phyloP scores from a whole-genome alignment of 2,888 invertebrate species.

The Itoplectis maculator region DNA sequence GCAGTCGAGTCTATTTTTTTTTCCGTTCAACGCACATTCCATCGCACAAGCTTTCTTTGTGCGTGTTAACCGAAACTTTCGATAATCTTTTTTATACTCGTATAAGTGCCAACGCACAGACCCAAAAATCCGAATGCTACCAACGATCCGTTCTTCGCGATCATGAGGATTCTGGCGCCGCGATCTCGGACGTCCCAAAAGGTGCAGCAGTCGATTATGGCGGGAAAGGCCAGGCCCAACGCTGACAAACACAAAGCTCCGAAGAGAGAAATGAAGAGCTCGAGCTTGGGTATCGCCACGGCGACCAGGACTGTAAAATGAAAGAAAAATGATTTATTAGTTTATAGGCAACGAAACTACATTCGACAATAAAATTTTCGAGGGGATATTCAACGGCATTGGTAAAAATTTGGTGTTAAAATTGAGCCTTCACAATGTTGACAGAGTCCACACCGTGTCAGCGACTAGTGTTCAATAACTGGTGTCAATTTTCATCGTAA shows the following conservation, averaged over 20 bases:
- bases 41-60: not conserved
- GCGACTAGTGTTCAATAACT: too few relatives aligned
- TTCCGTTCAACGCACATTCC: not conserved
- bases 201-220: constrained; percentile 93
- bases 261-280: constrained; percentile 89
- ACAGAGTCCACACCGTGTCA: too few relatives aligned
- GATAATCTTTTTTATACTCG: constrained; percentile 88
- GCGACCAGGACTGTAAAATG: constrained; percentile 90
- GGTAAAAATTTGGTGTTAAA: too few relatives aligned
- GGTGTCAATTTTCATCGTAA: too few relatives aligned
- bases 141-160: constrained; percentile 88
- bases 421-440: too few relatives aligned
- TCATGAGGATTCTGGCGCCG: constrained; percentile 86
- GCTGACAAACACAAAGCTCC: constrained; percentile 96
- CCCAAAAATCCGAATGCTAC: constrained; percentile 89
- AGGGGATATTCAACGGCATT: not conserved
- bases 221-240: constrained; percentile 95
- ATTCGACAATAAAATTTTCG: not conserved
- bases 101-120: constrained; percentile 89
- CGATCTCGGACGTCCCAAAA: constrained; percentile 90
- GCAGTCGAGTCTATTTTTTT: not conserved
- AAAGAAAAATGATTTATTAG: constrained; percentile 2
- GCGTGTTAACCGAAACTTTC: constrained; percentile 85
- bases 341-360: not conserved
- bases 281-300: constrained; percentile 93